Evolutionary conservation across 2,888 invertebrate genomes (phyloP).

Genomic region (Drosophila subquinaria): DNA sequence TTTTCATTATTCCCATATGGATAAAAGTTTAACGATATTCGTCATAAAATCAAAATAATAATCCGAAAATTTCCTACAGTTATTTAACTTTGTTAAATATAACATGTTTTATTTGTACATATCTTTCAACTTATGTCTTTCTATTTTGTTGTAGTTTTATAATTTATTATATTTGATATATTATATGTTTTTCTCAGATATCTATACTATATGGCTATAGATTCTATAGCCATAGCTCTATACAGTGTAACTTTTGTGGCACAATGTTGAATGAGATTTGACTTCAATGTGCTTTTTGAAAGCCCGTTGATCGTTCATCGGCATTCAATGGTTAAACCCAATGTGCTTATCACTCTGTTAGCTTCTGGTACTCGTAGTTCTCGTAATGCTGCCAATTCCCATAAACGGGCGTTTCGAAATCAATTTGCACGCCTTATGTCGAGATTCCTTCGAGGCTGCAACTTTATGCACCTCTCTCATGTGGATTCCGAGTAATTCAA

Average conservation of each 20-base stretch:
- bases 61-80: no score
- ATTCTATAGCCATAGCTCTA: neutral
- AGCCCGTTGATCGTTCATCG: constrained; percentile 17
- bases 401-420: constrained; percentile 72
- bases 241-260: neutral
- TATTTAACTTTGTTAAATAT: no score
- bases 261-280: no score
- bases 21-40: no score
- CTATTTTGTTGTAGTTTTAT: no score
- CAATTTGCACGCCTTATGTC: constrained; percentile 67
- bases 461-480: neutral
- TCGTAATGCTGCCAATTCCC: constrained; percentile 51
- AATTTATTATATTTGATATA: no score
- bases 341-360: neutral
- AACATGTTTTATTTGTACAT: no score
- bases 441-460: neutral
- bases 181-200: no score
- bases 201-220: no score
- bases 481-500: neutral
- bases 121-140: no score
- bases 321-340: neutral
- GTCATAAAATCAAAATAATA: neutral
- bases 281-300: neutral
- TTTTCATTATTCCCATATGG: no score
- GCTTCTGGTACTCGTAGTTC: constrained; percentile 2